Base-by-base conservation (phyloP, 1,140 invertebrate genomes). In the Drosophila pandora region DNA sequence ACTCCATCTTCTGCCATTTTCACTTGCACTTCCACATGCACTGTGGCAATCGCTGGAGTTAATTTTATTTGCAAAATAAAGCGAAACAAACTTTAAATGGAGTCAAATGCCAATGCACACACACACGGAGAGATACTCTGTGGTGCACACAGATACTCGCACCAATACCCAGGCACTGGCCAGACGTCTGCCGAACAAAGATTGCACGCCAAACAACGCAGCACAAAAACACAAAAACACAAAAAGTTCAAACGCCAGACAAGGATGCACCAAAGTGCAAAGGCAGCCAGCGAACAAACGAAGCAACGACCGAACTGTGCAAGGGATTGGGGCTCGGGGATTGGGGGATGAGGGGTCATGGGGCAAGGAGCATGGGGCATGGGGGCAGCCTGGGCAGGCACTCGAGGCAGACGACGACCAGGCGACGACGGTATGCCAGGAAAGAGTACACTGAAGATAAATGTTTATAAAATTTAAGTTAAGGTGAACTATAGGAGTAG, bases 21-120 rank as follows among this genome's bases (percentile, higher is more conserved):
- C 79, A 83, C 79, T 84, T 84, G 80, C 83, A 88, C 83, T 88
- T 88, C 65, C 67, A 64, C 74, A 67, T 63, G 34, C 12, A 55
- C 61, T 28, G 53, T 37, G 60, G 63, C 63, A 52, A 49, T 65
- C 74, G 76, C 59, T 75, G 67, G 79, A 88, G 83, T 89, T 88
- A 88, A 88, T 88, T 88, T 88, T 88, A 88, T 88, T 88, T 88
- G 83, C 84, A 88, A 88, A 88, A 88, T 88, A 88, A 87, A 88
- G 82, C 79, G 83, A 87, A 82, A 76, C 83, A 83, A 83, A 88
- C 83, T 88, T 88, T 88, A 88, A 88, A 88, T 88, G 83, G 79
- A 88, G 83, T 88, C 83, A 88, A 88, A 87, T 87, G 83, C 75
- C 83, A 88, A 73, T 76, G 80, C 82, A 87, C 74, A 74, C 63